Base-by-base conservation (phyloP, 2,113 vertebrate genomes). In the Tautogolabrus adspersus region DNA sequence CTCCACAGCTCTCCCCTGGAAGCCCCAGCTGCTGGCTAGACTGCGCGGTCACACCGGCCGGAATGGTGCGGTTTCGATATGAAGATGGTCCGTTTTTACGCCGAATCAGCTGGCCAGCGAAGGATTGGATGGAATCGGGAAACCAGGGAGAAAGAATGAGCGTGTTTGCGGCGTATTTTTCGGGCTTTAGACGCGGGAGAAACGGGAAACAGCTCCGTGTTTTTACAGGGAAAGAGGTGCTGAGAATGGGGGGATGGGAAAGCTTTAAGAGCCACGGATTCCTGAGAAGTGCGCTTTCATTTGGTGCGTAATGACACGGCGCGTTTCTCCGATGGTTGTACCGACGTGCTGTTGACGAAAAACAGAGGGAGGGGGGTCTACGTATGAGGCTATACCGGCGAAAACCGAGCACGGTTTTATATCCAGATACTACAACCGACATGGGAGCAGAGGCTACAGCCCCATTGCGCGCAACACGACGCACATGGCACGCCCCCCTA, bases 11-110 rank as follows among this genome's bases (percentile, higher is more conserved):
- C 88, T 88, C 87, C 88, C 88, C 86, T 89, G 87, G 87, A 90
- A 91, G 84, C 84, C 88, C 81, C 88, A 90, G 91, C 92, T 89
- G 86, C 92, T 87, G 85, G 87, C 77, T 72, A 81, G 68, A 82
- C 89, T 37, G 81, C 71, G 77, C 87, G 84, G 74, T 86, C 79
- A 74, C 83, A 73, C 73, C 21, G 67, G 59, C 69, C 59, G 71
- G 67, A 70, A 66, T 79, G 68, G 82, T 62, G 73, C 72, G 13
- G 61, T 9, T 71, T 11, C 46, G 73, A 67, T 8, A 42, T 40
- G 73, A 67, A 74, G 56, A 79, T 2, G 51, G 8, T 13, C 21
- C 42, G 44, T 62, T 62, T 42, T 21, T 60, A 67, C 64, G 44
- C 83, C 57, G 68, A 79, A 44, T 44, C 66, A 74, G 40, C 49